Base-by-base conservation (phyloP, 2,797 vertebrate species). In the Fistularia tabacaria region DNA sequence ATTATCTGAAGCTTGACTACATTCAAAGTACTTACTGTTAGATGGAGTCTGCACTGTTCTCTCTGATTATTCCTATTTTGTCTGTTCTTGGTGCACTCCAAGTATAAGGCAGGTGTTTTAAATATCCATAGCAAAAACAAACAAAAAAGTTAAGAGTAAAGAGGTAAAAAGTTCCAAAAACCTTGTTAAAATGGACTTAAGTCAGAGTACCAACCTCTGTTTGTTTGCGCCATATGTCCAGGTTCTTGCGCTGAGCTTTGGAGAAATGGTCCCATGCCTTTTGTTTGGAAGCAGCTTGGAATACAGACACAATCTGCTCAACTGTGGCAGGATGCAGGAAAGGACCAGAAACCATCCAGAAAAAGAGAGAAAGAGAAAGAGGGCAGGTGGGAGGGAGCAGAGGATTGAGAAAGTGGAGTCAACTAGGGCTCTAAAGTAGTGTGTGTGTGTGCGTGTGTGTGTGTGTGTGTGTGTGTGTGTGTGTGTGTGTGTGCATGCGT, bases 261-360 rank as follows among this genome's bases (percentile, higher is more conserved):
- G 96, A 96, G 93, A 98, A 98, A 95, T 98, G 96, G 94, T 98
- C 96, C 95, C 96, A 98, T 88, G 96, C 96, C 92, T 96, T 98
- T 93, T 98, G 96, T 94, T 98, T 98, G 93, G 94, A 95, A 88
- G 96, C 91, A 66, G 95, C 95, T 94, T 94, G 93, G 94, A 97
- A 98, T 91, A 98, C 94, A 89, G 95, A 95, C 90, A 98, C 94
- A 94, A 98, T 98, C 93, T 98, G 96, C 88, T 98, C 94, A 93
- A 98, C 96, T 98, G 93, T 84, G 91, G 92, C 85, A 49, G 77
- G 84, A 82, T 71, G 79, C 76, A 73, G 86, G 81, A 79, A 79
- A 76, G 84, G 83, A 77, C 73, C 74, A 86, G 79, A 85, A 74
- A 87, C 70, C 88, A 85, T 84, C 83, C 87, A 89, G 70, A 88